phyloP scores from a whole-genome alignment of 1,140 invertebrate genomes.

The Microplitis demolitor region DNA sequence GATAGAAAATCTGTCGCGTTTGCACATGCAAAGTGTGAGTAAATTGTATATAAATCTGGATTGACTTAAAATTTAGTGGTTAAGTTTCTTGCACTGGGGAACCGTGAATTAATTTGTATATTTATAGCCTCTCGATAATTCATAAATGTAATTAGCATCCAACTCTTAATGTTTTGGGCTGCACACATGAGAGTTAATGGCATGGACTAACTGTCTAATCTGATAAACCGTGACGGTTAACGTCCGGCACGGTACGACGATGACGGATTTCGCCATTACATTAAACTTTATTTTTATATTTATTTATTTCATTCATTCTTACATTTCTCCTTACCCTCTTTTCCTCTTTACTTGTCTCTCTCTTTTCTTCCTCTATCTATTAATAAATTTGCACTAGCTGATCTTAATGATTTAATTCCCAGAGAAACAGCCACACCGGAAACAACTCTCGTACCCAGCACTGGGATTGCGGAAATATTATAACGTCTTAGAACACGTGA shows the following conservation, averaged over 20 bases:
- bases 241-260: conserved; percentile 26
- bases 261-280: conserved; percentile 22
- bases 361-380: conserved; percentile 19
- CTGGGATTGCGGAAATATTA: conserved; percentile 42
- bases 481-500: neutral
- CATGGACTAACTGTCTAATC: conserved; percentile 4
- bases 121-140: conserved; percentile 8
- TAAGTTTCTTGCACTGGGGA: no score
- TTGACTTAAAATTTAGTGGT: no score
- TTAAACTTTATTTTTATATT: conserved; percentile 24
- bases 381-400: conserved; percentile 3
- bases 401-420: conserved; percentile 32
- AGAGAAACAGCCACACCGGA: conserved; percentile 37
- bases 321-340: neutral
- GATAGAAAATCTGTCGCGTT: no score
- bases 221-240: conserved; percentile 22
- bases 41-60: no score
- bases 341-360: conserved; percentile 25
- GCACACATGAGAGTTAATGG: neutral
- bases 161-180: neutral
- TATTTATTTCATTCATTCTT: conserved; percentile 26
- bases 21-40: no score
- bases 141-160: conserved; percentile 20
- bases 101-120: no score
- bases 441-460: conserved; percentile 37